These are phyloP conservation scores for Protobothrops mucrosquamatus DNA, from an alignment of 2,113 vertebrate genomes.

Conservation along the genomic window DNA sequence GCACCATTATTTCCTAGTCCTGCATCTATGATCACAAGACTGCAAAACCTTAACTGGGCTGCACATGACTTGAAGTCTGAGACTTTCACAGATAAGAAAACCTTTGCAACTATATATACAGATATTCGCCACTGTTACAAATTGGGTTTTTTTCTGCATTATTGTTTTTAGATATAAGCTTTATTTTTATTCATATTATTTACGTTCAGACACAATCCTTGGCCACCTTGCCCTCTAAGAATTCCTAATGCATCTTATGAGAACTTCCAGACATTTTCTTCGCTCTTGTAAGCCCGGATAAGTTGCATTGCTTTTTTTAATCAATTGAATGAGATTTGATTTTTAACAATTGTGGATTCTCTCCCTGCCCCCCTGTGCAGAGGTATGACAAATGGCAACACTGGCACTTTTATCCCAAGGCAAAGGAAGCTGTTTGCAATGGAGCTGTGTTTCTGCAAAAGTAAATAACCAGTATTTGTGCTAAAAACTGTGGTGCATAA, in stretches of 20 bases:
- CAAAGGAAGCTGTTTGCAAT: neutral
- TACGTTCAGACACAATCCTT: neutral
- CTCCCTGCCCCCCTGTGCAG: neutral
- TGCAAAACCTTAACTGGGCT: neutral
- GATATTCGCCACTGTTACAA: too few relatives aligned
- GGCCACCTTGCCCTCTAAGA: neutral
- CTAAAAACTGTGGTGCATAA: slow-evolving; percentile 1
- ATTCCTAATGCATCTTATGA: neutral
- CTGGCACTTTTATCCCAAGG: neutral
- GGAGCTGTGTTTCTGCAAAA: neutral
- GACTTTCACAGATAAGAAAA: neutral
- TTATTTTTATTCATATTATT: neutral
- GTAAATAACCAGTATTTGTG: neutral
- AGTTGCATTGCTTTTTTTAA: neutral
- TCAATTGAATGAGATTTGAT: neutral
- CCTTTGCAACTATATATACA: neutral
- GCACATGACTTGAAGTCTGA: neutral
- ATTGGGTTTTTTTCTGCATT: neutral
- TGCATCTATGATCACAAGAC: neutral
- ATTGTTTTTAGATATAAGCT: neutral
- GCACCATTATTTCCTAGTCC: neutral
- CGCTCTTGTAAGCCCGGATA: neutral
- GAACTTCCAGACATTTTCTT: neutral
- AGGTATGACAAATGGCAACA: neutral
- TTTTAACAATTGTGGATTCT: neutral